phyloP scores from a whole-genome alignment of 2,888 invertebrate species.

The Oxytorus armatus region DNA sequence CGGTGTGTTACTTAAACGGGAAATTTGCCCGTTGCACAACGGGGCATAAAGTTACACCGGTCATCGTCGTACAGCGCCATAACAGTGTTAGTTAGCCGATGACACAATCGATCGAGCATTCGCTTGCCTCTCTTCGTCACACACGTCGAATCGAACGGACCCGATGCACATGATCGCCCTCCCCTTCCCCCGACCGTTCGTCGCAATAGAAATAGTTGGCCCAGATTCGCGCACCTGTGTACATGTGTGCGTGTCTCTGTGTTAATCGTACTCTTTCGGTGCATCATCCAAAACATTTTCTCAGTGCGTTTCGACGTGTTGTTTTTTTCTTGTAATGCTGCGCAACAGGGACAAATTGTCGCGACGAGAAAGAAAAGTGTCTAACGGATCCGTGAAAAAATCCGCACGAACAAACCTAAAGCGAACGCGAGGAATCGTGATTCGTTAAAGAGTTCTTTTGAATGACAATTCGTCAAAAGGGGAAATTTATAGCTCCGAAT shows the following conservation, averaged over 20 bases:
- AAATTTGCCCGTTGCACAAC: constrained; percentile 57
- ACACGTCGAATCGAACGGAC: constrained; percentile 56
- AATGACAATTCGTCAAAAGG: too few relatives aligned
- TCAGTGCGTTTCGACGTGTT: background rate
- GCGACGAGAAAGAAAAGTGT: constrained; percentile 13
- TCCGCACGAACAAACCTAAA: too few relatives aligned
- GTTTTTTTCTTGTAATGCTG: background rate
- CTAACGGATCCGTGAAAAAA: background rate
- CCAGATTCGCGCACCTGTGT: constrained; percentile 69
- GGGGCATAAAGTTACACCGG: constrained; percentile 63
- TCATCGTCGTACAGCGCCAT: constrained; percentile 48
- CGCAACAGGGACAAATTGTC: constrained; percentile 18
- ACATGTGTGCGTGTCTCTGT: constrained; percentile 29
- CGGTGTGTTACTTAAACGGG: constrained; percentile 52
- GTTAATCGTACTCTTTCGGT: constrained; percentile 31
- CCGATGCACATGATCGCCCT: constrained; percentile 49
- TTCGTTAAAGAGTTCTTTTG: too few relatives aligned
- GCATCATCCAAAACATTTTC: constrained; percentile 47
- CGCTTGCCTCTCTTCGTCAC: constrained; percentile 41
- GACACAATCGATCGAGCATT: constrained; percentile 69
- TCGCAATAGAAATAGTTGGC: constrained; percentile 69
- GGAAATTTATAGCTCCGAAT: too few relatives aligned
- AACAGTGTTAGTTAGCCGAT: constrained; percentile 59
- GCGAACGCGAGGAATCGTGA: too few relatives aligned
- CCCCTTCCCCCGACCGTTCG: constrained; percentile 28